Evolutionary conservation across 2,113 vertebrate genomes (phyloP).

Genomic region (Albula glossodonta): DNA sequence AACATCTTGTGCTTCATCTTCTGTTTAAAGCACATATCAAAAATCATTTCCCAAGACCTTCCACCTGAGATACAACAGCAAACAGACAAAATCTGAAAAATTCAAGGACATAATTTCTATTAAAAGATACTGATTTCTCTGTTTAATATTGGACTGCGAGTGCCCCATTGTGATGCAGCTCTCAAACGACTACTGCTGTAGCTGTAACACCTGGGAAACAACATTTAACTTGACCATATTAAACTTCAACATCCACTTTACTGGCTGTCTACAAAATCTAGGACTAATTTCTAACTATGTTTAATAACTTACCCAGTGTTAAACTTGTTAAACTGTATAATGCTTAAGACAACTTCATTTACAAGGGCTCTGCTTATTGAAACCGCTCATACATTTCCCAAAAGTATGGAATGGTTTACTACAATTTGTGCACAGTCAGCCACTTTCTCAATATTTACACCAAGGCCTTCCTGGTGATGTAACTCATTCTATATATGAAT

Average conservation of each 20-base stretch:
- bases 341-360: neutral
- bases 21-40: neutral
- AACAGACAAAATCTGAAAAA: neutral
- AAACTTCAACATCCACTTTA: neutral
- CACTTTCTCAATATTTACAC: no score
- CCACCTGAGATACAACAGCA: neutral
- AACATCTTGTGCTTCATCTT: neutral
- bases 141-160: neutral
- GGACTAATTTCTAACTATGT: neutral
- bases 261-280: neutral
- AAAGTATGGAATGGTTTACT: no score
- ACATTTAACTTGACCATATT: no score
- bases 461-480: no score
- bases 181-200: neutral
- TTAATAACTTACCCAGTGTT: neutral
- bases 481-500: no score
- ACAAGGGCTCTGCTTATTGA: neutral
- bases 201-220: neutral
- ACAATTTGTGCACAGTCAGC: no score
- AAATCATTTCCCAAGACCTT: neutral
- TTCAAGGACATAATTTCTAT: neutral
- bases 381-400: no score
- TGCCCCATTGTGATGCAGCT: neutral
- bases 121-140: neutral
- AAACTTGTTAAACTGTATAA: neutral